These are phyloP conservation scores for Melanotaenia duboulayi DNA, from an alignment of 2,113 vertebrate species.

Conservation along the genomic window DNA sequence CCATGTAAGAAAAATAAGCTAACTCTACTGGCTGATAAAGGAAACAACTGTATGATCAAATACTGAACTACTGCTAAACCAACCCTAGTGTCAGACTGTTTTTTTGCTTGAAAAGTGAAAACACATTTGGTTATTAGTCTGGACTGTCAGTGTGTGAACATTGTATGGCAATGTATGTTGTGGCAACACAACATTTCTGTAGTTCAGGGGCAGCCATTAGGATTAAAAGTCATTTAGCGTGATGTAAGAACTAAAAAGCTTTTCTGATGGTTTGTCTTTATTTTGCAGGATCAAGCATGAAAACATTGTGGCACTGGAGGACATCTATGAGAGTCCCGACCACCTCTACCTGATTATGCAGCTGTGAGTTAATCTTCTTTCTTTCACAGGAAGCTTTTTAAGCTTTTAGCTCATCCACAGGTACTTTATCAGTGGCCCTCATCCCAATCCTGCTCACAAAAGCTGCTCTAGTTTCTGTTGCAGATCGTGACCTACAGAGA, in stretches of 20 bases:
- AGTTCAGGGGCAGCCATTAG: neutral
- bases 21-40: too few relatives aligned
- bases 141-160: neutral
- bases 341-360: constrained; percentile 99
- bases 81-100: too few relatives aligned
- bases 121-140: neutral
- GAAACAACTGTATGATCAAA: too few relatives aligned
- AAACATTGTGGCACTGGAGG: constrained; percentile 98
- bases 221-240: constrained; percentile 5
- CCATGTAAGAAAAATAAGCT: too few relatives aligned
- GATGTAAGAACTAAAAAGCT: neutral
- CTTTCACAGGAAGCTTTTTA: too few relatives aligned
- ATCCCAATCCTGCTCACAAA: too few relatives aligned
- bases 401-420: too few relatives aligned
- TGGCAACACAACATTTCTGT: neutral
- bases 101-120: neutral
- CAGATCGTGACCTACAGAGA: too few relatives aligned
- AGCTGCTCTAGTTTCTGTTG: too few relatives aligned
- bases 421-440: too few relatives aligned
- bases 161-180: too few relatives aligned
- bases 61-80: too few relatives aligned
- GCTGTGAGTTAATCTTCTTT: constrained; percentile 86
- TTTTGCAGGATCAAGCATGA: constrained; percentile 94
- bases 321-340: constrained; percentile 96
- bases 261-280: constrained; percentile 19